These are phyloP conservation scores for Drosophila parabipectinata DNA, from an alignment of 1,140 invertebrate species.

Conservation along the genomic window DNA sequence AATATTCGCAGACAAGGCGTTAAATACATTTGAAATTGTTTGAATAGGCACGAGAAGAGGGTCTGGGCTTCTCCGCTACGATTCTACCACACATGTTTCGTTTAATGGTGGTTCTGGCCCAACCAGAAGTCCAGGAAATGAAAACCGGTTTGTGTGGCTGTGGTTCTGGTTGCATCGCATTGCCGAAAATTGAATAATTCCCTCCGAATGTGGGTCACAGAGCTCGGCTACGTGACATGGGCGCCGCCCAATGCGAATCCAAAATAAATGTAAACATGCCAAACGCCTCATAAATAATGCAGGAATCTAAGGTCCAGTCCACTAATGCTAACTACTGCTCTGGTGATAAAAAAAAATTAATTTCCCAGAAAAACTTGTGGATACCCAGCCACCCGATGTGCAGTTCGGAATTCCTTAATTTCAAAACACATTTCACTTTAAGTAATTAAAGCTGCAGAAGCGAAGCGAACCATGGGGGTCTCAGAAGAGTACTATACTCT, in stretches of 20 bases:
- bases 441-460: constrained; percentile 15
- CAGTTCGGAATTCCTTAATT: not conserved
- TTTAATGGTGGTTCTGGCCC: constrained; percentile 34
- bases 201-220: constrained; percentile 65
- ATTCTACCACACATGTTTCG: constrained; percentile 37
- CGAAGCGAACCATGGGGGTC: not conserved
- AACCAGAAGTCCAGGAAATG: constrained; percentile 49
- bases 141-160: constrained; percentile 15
- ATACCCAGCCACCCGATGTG: not conserved
- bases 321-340: not conserved
- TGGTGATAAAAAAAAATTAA: not conserved
- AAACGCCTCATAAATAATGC: constrained; percentile 63
- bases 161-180: constrained; percentile 29
- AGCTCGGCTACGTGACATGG: constrained; percentile 43
- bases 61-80: not conserved
- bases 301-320: constrained; percentile 24
- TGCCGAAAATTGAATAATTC: constrained; percentile 68
- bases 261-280: constrained; percentile 29
- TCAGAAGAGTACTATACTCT: too few relatives aligned
- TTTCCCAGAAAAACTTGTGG: not conserved
- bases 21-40: constrained; percentile 39
- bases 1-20: constrained; percentile 37
- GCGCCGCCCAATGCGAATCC: constrained; percentile 9
- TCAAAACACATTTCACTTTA: constrained; percentile 17
- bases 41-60: constrained; percentile 16